Evolutionary conservation across 2,113 vertebrate species (phyloP), one percentile per base, ranked within the genome.

Genomic region (Etia nguti): DNA sequence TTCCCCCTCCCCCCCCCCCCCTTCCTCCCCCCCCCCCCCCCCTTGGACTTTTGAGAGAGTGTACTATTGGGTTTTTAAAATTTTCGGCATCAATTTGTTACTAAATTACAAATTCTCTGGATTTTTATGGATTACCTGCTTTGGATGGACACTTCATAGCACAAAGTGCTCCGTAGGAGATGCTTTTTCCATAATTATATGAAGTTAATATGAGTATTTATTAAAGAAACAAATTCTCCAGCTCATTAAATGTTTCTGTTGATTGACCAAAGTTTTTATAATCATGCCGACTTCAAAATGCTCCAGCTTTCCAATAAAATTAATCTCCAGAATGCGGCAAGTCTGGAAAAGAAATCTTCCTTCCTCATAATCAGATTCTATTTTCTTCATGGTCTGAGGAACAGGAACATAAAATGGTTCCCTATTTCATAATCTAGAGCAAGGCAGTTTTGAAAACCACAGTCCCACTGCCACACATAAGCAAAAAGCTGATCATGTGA

Each of bases 381-480:
- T 50, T 77, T 50, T 77, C 43, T 50, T 50, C 16, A 8, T 0
- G 70, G 16, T 75, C 6, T 5, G 43, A 20, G 41, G 4, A 50
- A 11, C 43, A 20, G 43, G 41, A 48, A 26, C 24, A 20, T 11
- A 48, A 5, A 48, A 10, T 0, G 24, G 2, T 50, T 1, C 0
- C 24, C 43, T 77, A 20, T 50, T 77, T 50, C 6, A 31, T 77
- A 7, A 29, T 31, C 26, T 77, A 50, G 70, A 12, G 43, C 26
- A 29, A 29, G 2, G 7, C 41, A 50, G 26, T 31, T 77, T 77
- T 75, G 2, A 75, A 75, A 75, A 29, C 41, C 41, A 48, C 31
- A 31, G 31, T 29, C 15, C 38, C 56, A 50, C 1, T 20, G 10
- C 43, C 3, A 31, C 46, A 52, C 73, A 13, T 50, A 20, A 65